Evolutionary conservation across 2,888 invertebrate genomes (phyloP).

Genomic region (Conistra vaccinii): DNA sequence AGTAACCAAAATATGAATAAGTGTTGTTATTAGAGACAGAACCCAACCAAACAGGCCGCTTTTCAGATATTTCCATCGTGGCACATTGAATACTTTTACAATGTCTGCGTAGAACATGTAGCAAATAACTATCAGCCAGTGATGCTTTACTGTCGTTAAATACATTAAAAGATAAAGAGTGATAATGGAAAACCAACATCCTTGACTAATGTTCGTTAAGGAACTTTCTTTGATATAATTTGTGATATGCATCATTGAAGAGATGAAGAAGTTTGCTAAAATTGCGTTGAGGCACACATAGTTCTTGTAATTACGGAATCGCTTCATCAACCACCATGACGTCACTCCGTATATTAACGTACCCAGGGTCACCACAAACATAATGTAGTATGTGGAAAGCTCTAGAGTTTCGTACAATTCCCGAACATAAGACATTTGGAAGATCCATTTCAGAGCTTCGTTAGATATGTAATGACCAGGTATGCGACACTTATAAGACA

Average conservation of each 20-base stretch:
- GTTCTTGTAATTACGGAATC: slow-evolving; percentile 23
- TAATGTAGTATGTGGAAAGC: too few species aligned
- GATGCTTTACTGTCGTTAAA: background rate
- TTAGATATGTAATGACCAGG: too few species aligned
- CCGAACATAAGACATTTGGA: background rate
- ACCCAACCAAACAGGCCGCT: slow-evolving; percentile 15
- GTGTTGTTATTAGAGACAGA: background rate
- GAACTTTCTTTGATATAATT: rapidly evolving
- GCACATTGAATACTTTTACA: slow-evolving; percentile 16
- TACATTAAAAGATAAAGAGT: background rate
- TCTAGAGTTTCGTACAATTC: background rate
- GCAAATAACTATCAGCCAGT: background rate
- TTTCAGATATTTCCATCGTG: background rate
- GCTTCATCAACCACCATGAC: background rate
- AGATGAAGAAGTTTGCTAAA: background rate
- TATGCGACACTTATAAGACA: too few species aligned
- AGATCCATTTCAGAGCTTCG: background rate
- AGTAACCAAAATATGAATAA: background rate
- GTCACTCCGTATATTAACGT: slow-evolving; percentile 3
- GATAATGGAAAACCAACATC: background rate
- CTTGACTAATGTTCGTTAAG: rapidly evolving
- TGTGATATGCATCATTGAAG: background rate
- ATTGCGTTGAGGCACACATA: slow-evolving; percentile 7
- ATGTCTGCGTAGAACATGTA: slow-evolving; percentile 21
- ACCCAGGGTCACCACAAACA: background rate